These are phyloP conservation scores for Serinus canaria DNA, from an alignment of 2,113 vertebrate genomes.

Conservation along the genomic window DNA sequence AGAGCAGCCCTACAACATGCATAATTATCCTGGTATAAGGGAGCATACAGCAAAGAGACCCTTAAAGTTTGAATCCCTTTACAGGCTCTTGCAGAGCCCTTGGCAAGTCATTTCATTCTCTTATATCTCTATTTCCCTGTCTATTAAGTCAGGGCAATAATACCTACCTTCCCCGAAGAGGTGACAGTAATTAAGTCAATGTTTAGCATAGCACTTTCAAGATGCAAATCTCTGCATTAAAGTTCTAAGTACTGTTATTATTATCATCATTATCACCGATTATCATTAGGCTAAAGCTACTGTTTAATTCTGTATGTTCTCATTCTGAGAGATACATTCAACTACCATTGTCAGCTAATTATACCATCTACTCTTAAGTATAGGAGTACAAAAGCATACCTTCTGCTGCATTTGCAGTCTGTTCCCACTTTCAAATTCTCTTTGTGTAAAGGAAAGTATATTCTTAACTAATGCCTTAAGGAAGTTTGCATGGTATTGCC, in stretches of 20 bases:
- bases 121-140: slow-evolving; percentile 51
- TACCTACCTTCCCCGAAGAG: slow-evolving; percentile 52
- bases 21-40: slow-evolving; percentile 12
- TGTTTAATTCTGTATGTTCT: slow-evolving; percentile 40
- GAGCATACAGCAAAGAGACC: background rate
- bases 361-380: slow-evolving; percentile 56
- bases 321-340: slow-evolving; percentile 29
- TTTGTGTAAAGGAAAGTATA: slow-evolving; percentile 57
- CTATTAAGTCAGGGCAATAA: slow-evolving; percentile 52
- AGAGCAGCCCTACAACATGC: background rate
- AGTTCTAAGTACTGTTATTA: slow-evolving; percentile 55
- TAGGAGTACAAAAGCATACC: slow-evolving; percentile 29
- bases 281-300: slow-evolving; percentile 55
- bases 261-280: slow-evolving; percentile 57
- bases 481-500: slow-evolving; percentile 36
- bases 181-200: slow-evolving; percentile 69
- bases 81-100: slow-evolving; percentile 19
- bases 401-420: slow-evolving; percentile 54
- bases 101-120: slow-evolving; percentile 36
- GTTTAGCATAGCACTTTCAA: slow-evolving; percentile 65
- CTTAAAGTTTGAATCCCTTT: slow-evolving; percentile 38
- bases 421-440: slow-evolving; percentile 35
- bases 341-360: slow-evolving; percentile 58
- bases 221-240: slow-evolving; percentile 65
- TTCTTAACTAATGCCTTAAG: slow-evolving; percentile 66